Percentiles rank a stretch among this genome's conserved stretches.
Evolutionary conservation across 1,140 invertebrate species (phyloP).

Genomic region (Spodoptera litura): DNA sequence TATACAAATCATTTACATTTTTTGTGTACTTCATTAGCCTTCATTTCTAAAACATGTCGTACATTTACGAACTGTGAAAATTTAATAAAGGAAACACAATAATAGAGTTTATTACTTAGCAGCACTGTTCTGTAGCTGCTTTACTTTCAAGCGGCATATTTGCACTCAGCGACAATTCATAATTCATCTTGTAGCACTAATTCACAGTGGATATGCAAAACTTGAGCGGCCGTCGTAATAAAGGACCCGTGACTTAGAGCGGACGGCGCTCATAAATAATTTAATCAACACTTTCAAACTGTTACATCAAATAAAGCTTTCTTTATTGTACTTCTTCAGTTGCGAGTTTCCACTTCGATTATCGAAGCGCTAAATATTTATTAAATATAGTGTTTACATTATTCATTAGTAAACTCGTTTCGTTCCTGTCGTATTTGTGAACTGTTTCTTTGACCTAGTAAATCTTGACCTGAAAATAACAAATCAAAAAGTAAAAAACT

Average conservation of each 20-base stretch:
- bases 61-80: background rate
- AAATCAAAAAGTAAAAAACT: no score
- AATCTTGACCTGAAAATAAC: no score
- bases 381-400: background rate
- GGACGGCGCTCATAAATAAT: conserved; percentile 33
- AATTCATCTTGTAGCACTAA: conserved; percentile 10
- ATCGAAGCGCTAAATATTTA: background rate
- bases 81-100: background rate
- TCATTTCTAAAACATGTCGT: background rate
- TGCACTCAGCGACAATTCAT: background rate
- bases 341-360: background rate
- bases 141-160: background rate
- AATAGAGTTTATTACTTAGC: background rate
- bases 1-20: no score
- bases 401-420: background rate
- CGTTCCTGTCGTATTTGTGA: no score
- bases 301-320: conserved; percentile 23
- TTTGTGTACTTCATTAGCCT: no score
- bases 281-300: conserved; percentile 33
- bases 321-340: conserved; percentile 14
- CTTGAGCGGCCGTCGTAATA: conserved; percentile 4
- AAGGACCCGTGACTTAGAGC: conserved; percentile 6
- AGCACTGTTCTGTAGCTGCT: background rate
- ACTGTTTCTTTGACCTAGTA: no score
- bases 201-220: conserved; percentile 23